Base-by-base conservation (phyloP, 1,140 invertebrate species). In the Potamilus streckersoni region DNA sequence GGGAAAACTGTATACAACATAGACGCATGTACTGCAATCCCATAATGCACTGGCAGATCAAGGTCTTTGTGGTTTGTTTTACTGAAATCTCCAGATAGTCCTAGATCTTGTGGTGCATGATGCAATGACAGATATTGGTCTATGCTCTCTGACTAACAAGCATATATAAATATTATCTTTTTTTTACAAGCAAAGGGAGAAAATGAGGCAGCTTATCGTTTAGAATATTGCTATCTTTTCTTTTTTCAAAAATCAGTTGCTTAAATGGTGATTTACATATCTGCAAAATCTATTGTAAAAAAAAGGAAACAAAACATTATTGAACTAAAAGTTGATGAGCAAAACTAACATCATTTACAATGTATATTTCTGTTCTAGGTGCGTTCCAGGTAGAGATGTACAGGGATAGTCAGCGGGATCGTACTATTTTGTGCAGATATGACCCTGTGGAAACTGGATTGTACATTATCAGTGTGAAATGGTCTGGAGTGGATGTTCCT, bases 351-450 rank as follows among this genome's bases (percentile, higher is more conserved):
- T n/a, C 49, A 68, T 27, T 23, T 13, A 12, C 23, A 31, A 31
- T 31, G 27, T 2, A 55, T 58, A 56, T 76, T 78, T 49, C 69
- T 70, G 15, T 83, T 81, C 19, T 78, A 94, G 93, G 97, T 69
- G 98, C 97, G 15, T 99, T 99, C 91, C 93, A 97, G 80, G 98
- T 99, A 3, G 98, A 99, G 91, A 99, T 99, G 98, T 97, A 99
- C 88, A 91, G 98, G n/a, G 98, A 99, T 91, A 97, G 94, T 83
- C 96, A 99, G 91, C 98, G 98, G 88, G 98, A 99, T 88, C 92
- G 98, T 66, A 98, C 97, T 55, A 99, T 99, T 87, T 91, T 99
- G 49, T 99, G 98, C 92, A 97, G 97, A 90, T 94, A 93, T 81
- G 97, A 99, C 90, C 98, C 98, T 66, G 98, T 97, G 20, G 98